phyloP scores from a whole-genome alignment of 1,140 invertebrate genomes.

The Aphidius gifuensis region DNA sequence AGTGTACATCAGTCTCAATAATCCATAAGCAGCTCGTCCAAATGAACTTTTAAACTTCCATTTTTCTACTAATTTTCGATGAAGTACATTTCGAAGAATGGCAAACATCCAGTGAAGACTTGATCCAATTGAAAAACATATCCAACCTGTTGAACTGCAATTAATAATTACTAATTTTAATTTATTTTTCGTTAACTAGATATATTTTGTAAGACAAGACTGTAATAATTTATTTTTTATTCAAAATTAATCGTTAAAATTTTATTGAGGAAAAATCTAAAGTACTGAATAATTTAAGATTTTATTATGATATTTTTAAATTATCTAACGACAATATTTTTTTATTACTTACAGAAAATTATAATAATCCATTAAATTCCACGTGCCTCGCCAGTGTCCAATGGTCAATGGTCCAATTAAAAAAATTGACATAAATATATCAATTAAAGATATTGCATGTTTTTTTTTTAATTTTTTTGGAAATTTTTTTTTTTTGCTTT shows the following conservation, averaged over 20 bases:
- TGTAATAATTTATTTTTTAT: background rate
- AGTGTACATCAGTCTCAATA: conserved; percentile 56
- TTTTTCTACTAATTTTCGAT: conserved; percentile 27
- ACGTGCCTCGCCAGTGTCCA: conserved; percentile 64
- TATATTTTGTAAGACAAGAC: background rate
- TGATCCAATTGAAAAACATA: conserved; percentile 53
- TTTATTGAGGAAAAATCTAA: no score
- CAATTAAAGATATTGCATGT: conserved; percentile 25
- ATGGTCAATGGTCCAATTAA: conserved; percentile 64
- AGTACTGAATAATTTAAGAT: no score
- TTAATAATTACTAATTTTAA: conserved; percentile 17
- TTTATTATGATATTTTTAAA: background rate
- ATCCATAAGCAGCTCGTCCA: conserved; percentile 22
- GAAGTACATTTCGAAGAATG: conserved; percentile 42
- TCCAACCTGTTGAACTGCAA: conserved; percentile 49
- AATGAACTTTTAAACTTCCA: conserved; percentile 3
- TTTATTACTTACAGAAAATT: conserved; percentile 33
- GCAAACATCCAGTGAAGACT: conserved; percentile 53
- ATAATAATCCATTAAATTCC: conserved; percentile 63
- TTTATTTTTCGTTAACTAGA: background rate
- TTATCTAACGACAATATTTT: background rate
- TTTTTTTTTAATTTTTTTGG: conserved; percentile 27
- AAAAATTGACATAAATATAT: conserved; percentile 28
- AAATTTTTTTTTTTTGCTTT: conserved; percentile 15
- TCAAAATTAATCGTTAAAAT: no score